Evolutionary conservation across 2,888 invertebrate genomes (phyloP).

Genomic region (Germaria angustata): DNA sequence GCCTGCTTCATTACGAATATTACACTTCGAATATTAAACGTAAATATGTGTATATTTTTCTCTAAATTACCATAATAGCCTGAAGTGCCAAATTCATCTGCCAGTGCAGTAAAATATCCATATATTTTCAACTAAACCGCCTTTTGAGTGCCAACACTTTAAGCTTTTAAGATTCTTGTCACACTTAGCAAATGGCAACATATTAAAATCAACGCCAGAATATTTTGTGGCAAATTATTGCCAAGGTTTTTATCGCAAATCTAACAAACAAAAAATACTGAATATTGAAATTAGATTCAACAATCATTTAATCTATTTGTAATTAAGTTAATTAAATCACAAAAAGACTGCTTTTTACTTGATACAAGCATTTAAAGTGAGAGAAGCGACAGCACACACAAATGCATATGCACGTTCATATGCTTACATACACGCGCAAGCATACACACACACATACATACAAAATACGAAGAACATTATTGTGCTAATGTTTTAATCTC

Average conservation of each 20-base stretch:
- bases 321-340: constrained; percentile 66
- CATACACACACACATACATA: background rate
- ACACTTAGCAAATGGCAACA: background rate
- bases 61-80: too few relatives aligned
- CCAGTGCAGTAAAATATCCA: background rate
- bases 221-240: constrained; percentile 8
- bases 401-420: background rate
- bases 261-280: background rate
- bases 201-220: constrained; percentile 11
- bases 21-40: too few relatives aligned
- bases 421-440: background rate
- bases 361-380: background rate
- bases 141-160: constrained; percentile 28
- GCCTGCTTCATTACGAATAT: too few relatives aligned
- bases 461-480: constrained; percentile 20
- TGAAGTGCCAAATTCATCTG: background rate
- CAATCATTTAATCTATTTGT: constrained; percentile 58
- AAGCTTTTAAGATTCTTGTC: constrained; percentile 37
- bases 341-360: constrained; percentile 24
- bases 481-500: constrained; percentile 65
- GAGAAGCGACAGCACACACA: constrained; percentile 1
- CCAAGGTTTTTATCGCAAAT: constrained; percentile 7
- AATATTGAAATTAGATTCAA: constrained; percentile 54
- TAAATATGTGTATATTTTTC: too few relatives aligned
- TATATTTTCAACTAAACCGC: background rate